Evolutionary conservation across 2,888 invertebrate genomes (phyloP).

Genomic region (Emmelina monodactyla): DNA sequence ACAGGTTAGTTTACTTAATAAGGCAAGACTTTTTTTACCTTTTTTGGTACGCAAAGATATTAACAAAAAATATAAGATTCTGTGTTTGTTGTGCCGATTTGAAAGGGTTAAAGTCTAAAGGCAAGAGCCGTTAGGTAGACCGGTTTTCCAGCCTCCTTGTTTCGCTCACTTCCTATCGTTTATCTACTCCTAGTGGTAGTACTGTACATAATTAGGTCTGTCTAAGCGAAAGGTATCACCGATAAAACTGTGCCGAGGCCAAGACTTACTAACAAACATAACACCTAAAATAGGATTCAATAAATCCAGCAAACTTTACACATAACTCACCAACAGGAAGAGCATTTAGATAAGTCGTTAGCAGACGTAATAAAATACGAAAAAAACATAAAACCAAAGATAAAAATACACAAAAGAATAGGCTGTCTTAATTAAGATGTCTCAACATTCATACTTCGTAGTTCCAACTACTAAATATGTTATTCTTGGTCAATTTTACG

Average conservation of each 20-base stretch:
- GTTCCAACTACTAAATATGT: too few species aligned
- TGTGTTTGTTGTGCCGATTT: background rate
- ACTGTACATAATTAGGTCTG: conserved; percentile 34
- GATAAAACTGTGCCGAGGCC: conserved; percentile 46
- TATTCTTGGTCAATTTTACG: too few species aligned
- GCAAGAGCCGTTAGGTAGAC: conserved; percentile 24
- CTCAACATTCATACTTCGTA: too few species aligned
- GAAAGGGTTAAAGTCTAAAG: conserved; percentile 1
- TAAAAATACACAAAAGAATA: too few species aligned
- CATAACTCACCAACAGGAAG: too few species aligned
- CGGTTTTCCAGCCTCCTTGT: conserved; percentile 25
- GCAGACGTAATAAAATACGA: too few species aligned
- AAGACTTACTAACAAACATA: too few species aligned
- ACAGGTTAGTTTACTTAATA: conserved; percentile 55
- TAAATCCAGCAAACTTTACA: too few species aligned
- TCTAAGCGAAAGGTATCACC: conserved; percentile 30
- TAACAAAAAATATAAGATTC: background rate
- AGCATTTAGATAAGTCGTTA: too few species aligned
- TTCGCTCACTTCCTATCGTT: conserved; percentile 37
- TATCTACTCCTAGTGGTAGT: conserved; percentile 26
- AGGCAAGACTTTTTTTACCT: background rate
- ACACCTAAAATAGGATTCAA: too few species aligned
- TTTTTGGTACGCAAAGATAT: background rate
- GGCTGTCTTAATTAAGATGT: too few species aligned
- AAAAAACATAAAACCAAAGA: too few species aligned